phyloP scores from a whole-genome alignment of 2,888 invertebrate species.

The Synergus japonicus region DNA sequence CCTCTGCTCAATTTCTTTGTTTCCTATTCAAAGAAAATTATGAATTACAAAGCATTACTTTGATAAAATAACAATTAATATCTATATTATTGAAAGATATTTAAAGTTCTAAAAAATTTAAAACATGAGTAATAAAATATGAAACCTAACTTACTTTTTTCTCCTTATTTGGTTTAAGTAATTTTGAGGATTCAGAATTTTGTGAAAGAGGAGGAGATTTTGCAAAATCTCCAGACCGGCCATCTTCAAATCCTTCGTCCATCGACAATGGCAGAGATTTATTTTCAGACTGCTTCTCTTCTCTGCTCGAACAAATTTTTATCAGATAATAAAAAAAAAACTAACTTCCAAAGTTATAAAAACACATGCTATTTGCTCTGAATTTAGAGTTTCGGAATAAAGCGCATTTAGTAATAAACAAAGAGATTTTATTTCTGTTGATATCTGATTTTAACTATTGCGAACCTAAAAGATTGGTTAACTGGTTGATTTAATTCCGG shows the following conservation, averaged over 20 bases:
- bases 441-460: conserved; percentile 61
- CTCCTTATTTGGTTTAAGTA: conserved; percentile 67
- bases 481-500: conserved; percentile 61
- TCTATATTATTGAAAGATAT: no score
- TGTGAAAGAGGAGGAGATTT: conserved; percentile 70
- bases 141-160: conserved; percentile 6
- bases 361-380: conserved; percentile 27
- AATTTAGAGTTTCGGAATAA: conserved; percentile 15
- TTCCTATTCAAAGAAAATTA: conserved; percentile 51
- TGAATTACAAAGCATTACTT: no score
- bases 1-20: conserved; percentile 62
- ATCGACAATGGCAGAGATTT: conserved; percentile 76
- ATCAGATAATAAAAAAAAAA: conserved; percentile 38
- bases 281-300: conserved; percentile 69
- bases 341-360: conserved; percentile 43
- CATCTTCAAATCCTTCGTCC: conserved; percentile 81
- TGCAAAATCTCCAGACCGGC: conserved; percentile 75
- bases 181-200: conserved; percentile 60
- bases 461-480: conserved; percentile 68
- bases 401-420: conserved; percentile 10
- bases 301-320: conserved; percentile 56
- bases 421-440: conserved; percentile 58
- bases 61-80: no score
- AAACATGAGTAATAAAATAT: neutral
- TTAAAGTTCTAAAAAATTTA: neutral